Evolutionary conservation across 2,797 vertebrate genomes (phyloP), one percentile per base, ranked within the genome.

Genomic region (Crenichthys baileyi): DNA sequence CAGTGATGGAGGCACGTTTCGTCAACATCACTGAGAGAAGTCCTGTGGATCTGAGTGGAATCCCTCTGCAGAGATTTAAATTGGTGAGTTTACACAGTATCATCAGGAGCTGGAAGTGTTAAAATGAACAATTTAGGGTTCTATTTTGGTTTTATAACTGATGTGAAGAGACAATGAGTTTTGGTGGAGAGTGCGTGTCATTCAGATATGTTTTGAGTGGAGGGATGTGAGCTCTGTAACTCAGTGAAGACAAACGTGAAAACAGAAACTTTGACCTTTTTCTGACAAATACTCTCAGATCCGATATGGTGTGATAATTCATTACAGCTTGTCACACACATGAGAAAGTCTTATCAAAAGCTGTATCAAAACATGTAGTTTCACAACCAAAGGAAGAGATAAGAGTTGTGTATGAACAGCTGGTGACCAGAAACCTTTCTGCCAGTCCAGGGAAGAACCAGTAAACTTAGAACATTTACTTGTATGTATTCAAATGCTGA

Each of bases 11-110:
- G 90, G 98, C 98, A 1, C 98, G 97, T 75, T 99, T 99, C 88
- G 96, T 99, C 84, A 98, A 97, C 93, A 96, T 98, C 53, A 95
- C 95, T 7, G 97, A 98, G 65, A 95, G 98, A 80, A 97, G 97
- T 88, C 98, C 98, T 9, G 96, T 99, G 90, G 98, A 99, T 89
- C 95, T 99, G 88, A 98, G 98, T 91, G 98, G 97, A 90, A 99
- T 99, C 61, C 98, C 98, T 55, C 80, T 99, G 91, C 97, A 98
- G 72, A 97, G 98, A 87, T 99, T 99, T 91, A 98, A 97, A 90
- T 96, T 99, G 96, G 98, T 99, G 94, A 95, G 91, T 79, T 46
- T 0, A 79, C 53, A 3, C 24, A 48, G 12, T 5, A 24, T 20
- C 67, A 51, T 6, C 29, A 63, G 16, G 3, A 63, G 29, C 16